A percentile compares a stretch with the other conserved stretches of the same genome.
Evolutionary conservation across 1,140 invertebrate genomes (phyloP).

Genomic region (Bombus soroeensis): DNA sequence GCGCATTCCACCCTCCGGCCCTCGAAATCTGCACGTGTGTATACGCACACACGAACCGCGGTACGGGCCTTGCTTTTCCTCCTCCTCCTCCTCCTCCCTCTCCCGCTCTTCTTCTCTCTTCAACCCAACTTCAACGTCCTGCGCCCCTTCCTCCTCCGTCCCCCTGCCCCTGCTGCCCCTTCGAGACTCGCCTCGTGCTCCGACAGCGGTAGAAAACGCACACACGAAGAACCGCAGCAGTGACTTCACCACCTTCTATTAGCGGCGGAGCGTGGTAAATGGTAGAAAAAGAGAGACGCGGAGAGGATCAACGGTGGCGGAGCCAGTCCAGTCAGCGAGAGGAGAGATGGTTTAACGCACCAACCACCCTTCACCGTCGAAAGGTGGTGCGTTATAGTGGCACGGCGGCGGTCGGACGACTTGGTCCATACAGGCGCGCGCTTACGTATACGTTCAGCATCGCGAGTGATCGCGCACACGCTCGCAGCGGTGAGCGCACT

Average conservation of each 20-base stretch:
- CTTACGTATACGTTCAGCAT: background rate
- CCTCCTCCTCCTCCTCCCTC: background rate
- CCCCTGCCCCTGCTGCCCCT: constrained; percentile 20
- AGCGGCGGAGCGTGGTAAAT: constrained; percentile 56
- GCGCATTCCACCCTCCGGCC: constrained; percentile 32
- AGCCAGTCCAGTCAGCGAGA: constrained; percentile 2
- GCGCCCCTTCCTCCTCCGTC: constrained; percentile 26
- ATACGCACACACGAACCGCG: constrained; percentile 10
- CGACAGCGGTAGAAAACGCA: background rate
- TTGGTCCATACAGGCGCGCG: background rate
- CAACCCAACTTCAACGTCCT: background rate
- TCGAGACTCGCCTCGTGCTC: constrained; percentile 41
- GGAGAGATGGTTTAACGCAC: constrained; percentile 41
- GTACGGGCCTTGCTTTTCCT: constrained; percentile 30
- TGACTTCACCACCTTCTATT: constrained; percentile 67
- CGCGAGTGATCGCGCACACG: background rate
- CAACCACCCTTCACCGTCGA: constrained; percentile 32
- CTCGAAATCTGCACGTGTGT: constrained; percentile 36
- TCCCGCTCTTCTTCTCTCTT: constrained; percentile 31
- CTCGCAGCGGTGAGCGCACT: background rate
- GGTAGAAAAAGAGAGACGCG: constrained; percentile 21
- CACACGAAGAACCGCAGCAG: constrained; percentile 51
- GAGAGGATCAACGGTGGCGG: background rate
- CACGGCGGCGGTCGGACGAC: constrained; percentile 14
- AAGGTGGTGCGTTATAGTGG: constrained; percentile 40